Evolutionary conservation across 2,797 vertebrate genomes (phyloP), one percentile per base, ranked within the genome.

Genomic region (Aeoliscus strigatus): DNA sequence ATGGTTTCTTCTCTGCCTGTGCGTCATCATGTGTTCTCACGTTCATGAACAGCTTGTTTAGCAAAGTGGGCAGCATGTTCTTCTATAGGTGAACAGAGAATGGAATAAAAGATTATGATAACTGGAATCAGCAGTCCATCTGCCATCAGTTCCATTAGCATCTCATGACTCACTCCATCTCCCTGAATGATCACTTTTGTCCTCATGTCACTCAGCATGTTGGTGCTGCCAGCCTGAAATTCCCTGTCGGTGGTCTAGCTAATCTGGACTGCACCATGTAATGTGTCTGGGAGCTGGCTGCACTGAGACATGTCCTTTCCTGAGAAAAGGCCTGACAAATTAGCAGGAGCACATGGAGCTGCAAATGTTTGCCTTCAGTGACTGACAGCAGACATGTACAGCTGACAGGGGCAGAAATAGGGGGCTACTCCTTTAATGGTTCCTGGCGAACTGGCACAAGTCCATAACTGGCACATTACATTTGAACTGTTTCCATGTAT

Each of bases 371-470:
- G 60, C 50, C 29, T 51, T 56, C 56, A 27, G 9, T 27, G 9
- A 11, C 3, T 14, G 48, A 68, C 58, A 70, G 67, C 64, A 39
- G 66, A 30, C 56, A 48, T 15, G 45, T 58, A 35, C 48, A 54
- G 56, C 59, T 52, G 55, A 64, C 53, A 49, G 39, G 51, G 53
- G 48, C 28, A 9, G 48, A 59, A 73, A 76, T 44, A 49, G 52
- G 50, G 51, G 55, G 56, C 29, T 28, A 13, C 37, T 70, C 50
- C 43, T 57, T 53, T 74, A 57, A n/a, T n/a, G n/a, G n/a, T n/a
- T n/a, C n/a, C n/a, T n/a, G n/a, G n/a, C n/a, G n/a, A n/a, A n/a
- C n/a, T 60, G 66, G 56, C 62, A 57, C 51, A 4, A 43, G 30
- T 33, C 52, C 25, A 53, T 51, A 56, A 36, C 35, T 79, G 60